Percentiles rank a stretch among this genome's conserved stretches.
Evolutionary conservation across 2,888 invertebrate species (phyloP).

Genomic region (Sphaerophoria taeniata): DNA sequence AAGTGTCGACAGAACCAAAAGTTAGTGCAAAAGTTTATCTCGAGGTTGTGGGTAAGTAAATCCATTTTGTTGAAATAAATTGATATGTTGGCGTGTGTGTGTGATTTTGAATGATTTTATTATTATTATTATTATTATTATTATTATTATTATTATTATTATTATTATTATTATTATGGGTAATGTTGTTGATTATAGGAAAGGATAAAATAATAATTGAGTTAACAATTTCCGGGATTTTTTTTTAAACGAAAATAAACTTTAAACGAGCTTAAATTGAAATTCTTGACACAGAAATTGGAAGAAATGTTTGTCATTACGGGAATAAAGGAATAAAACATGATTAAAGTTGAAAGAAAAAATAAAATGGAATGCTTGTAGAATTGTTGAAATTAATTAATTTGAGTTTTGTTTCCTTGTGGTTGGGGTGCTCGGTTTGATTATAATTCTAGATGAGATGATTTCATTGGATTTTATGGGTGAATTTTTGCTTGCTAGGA

Average conservation of each 20-base stretch:
- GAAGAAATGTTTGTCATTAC: conserved; percentile 2
- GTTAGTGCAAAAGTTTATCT: conserved; percentile 96
- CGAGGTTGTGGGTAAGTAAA: conserved; percentile 93
- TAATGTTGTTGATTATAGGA: conserved; percentile 17
- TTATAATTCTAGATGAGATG: no score
- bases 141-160: no score
- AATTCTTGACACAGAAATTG: conserved; percentile 13
- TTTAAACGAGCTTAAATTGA: conserved; percentile 24
- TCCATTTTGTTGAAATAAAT: conserved; percentile 39
- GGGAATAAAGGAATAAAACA: background rate
- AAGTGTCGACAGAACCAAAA: conserved; percentile 97
- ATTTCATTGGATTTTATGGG: no score
- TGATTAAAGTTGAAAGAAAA: background rate
- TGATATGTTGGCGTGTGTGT: conserved; percentile 12
- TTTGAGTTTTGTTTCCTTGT: background rate
- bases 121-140: no score
- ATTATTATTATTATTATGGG: conserved; percentile 32
- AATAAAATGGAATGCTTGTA: background rate
- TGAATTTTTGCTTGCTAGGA: no score
- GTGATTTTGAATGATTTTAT: background rate
- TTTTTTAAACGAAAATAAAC: conserved; percentile 12
- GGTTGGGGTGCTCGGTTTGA: no score
- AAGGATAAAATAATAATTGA: conserved; percentile 51
- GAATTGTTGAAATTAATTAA: background rate
- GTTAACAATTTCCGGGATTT: conserved; percentile 43